Conservation (phyloP, 2,797 vertebrate species). For the Allobates femoralis region DNA sequence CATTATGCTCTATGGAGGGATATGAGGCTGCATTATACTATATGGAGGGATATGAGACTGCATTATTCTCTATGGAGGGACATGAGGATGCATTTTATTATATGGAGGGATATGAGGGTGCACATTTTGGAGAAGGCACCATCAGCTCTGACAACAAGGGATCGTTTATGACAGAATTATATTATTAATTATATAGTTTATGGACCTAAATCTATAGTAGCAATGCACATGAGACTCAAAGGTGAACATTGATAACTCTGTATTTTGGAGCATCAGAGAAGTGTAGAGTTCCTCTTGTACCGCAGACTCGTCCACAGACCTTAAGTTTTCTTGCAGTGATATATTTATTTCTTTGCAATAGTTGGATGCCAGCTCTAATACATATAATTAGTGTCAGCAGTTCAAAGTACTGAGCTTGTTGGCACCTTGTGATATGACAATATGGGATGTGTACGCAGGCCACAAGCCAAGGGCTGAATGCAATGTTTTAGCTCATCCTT, state of each 20-base stretch:
- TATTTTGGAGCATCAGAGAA: background rate
- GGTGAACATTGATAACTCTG: background rate
- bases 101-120: too few species aligned
- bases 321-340: too few species aligned
- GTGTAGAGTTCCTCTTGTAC: background rate
- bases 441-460: conserved; percentile 13
- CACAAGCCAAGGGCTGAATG: conserved; percentile 28
- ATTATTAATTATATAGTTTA: background rate
- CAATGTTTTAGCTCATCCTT: conserved; percentile 17
- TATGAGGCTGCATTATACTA: too few species aligned
- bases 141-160: too few species aligned
- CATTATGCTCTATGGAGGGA: too few species aligned
- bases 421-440: conserved; percentile 33
- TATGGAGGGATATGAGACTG: too few species aligned
- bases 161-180: too few species aligned
- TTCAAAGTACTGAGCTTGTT: background rate
- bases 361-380: background rate
- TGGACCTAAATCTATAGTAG: background rate
- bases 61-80: too few species aligned
- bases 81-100: too few species aligned
- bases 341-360: conserved; percentile 13
- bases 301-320: background rate
- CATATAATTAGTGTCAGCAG: conserved; percentile 41
- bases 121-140: too few species aligned
- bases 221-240: background rate